Evolutionary conservation across 1,140 invertebrate genomes (phyloP).

Genomic region (Diabrotica undecimpunctata): DNA sequence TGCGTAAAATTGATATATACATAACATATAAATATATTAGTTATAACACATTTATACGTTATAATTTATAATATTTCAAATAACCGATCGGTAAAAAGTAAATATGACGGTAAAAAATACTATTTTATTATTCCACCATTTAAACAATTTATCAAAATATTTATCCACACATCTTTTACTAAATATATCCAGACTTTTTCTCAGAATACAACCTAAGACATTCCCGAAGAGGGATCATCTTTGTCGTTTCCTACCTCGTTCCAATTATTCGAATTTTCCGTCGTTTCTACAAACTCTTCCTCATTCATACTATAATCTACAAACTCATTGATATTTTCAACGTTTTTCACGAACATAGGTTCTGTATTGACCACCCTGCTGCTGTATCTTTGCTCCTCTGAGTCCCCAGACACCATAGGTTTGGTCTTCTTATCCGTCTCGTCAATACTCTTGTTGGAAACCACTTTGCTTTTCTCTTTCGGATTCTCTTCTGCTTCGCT

Average conservation of each 20-base stretch:
- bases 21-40: no score
- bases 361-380: constrained; percentile 47
- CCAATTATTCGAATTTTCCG: constrained; percentile 32
- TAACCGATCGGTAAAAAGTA: no score
- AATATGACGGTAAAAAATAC: no score
- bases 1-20: no score
- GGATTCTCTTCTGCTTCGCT: constrained; percentile 27
- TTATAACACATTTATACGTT: no score
- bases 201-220: constrained; percentile 47
- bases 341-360: constrained; percentile 46
- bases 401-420: constrained; percentile 43
- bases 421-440: constrained; percentile 43
- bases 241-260: constrained; percentile 37
- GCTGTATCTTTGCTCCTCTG: constrained; percentile 46
- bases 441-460: constrained; percentile 44
- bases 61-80: no score
- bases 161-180: not conserved
- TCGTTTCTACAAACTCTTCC: constrained; percentile 13
- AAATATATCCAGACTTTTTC: constrained; percentile 8
- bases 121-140: no score
- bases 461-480: constrained; percentile 40
- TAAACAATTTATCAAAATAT: no score
- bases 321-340: constrained; percentile 38
- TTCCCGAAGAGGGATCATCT: constrained; percentile 50
- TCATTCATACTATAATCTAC: constrained; percentile 28